Conservation (phyloP, 2,113 vertebrate species). For the Zapus hudsonius region DNA sequence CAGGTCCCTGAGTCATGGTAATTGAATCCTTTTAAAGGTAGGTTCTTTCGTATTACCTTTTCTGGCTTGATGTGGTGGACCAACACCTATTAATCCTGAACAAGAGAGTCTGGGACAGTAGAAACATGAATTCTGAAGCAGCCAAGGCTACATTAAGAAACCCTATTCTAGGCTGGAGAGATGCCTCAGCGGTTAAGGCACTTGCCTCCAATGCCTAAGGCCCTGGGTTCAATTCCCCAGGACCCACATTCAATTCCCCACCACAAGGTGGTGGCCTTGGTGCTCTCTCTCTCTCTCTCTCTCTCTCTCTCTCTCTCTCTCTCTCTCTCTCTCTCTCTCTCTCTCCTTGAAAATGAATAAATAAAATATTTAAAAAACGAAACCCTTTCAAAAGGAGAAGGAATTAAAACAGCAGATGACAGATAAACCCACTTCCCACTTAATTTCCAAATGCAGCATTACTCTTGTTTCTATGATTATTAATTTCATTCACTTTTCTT, state of each 20-base stretch:
- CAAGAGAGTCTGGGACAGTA: not conserved
- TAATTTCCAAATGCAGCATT: not conserved
- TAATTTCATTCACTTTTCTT: not conserved
- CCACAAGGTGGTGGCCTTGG: too few relatives aligned
- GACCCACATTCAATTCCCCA: too few relatives aligned
- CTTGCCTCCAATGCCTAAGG: too few relatives aligned
- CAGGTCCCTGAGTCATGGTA: not conserved
- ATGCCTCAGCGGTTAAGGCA: too few relatives aligned
- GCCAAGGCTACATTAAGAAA: not conserved
- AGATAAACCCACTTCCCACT: accelerated
- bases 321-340: too few relatives aligned
- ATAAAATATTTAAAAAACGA: too few relatives aligned
- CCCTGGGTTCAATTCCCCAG: too few relatives aligned
- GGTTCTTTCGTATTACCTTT: not conserved
- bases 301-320: too few relatives aligned
- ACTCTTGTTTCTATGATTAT: not conserved
- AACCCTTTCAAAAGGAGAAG: not conserved
- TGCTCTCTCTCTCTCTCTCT: too few relatives aligned
- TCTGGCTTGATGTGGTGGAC: not conserved
- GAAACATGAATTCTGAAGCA: too few relatives aligned
- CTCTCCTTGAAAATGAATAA: too few relatives aligned
- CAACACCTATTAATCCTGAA: not conserved
- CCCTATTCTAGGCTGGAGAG: too few relatives aligned
- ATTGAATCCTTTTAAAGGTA: not conserved
- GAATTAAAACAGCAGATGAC: not conserved